Evolutionary conservation across 2,888 invertebrate species (phyloP).

Genomic region (Minunthozetes semirufus): DNA sequence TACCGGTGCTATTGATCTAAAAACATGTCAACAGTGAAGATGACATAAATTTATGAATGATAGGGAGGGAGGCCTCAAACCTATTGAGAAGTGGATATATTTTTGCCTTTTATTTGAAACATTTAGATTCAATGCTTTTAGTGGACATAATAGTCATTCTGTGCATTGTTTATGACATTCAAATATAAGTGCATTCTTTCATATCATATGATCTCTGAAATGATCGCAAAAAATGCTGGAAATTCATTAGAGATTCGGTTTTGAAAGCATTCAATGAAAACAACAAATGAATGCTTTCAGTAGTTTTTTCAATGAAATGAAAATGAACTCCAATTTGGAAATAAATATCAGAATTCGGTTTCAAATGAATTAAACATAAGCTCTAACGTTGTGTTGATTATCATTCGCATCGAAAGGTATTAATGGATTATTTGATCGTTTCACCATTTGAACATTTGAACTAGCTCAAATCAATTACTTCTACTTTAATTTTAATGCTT

Average conservation of each 20-base stretch:
- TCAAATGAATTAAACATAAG: slow-evolving; percentile 6
- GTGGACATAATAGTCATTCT: slow-evolving; percentile 3
- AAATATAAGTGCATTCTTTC: neutral
- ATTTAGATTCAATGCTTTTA: neutral
- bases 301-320: neutral
- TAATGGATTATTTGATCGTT: neutral
- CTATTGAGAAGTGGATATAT: neutral
- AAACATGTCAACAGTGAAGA: neutral
- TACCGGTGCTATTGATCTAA: slow-evolving; percentile 11
- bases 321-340: neutral
- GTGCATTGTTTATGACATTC: neutral
- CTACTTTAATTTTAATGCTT: neutral
- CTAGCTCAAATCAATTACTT: neutral
- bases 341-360: slow-evolving; percentile 1
- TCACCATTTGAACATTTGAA: neutral
- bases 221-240: neutral
- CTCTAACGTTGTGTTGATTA: neutral
- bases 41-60: neutral
- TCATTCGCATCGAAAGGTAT: neutral
- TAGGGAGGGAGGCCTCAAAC: neutral
- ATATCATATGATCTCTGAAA: slow-evolving; percentile 1
- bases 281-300: neutral
- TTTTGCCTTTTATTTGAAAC: neutral
- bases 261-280: neutral
- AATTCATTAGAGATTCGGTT: slow-evolving; percentile 17